Conservation (phyloP, 2,888 invertebrate genomes). For the Sarcophaga rosellei region DNA sequence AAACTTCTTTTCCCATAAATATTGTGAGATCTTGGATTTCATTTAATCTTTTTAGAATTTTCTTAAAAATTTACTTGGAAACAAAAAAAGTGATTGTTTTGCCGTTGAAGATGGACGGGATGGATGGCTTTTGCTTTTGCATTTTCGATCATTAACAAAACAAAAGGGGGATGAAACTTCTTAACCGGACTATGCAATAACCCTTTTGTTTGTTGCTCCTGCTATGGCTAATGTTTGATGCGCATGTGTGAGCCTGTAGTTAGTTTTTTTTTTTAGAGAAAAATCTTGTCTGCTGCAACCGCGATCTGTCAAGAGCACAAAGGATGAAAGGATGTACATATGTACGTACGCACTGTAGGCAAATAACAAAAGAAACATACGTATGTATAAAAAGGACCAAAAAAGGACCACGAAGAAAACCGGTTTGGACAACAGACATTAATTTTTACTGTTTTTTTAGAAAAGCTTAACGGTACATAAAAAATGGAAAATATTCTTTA, state of each 20-base stretch:
- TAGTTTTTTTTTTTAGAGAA: conserved; percentile 35
- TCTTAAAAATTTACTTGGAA: conserved; percentile 55
- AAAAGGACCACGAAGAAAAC: conserved; percentile 62
- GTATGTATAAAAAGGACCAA: neutral
- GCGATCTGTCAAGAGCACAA: conserved; percentile 57
- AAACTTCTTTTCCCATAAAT: conserved; percentile 58
- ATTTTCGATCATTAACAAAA: neutral
- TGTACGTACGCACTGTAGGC: conserved; percentile 42
- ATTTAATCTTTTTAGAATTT: conserved; percentile 36
- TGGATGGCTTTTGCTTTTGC: conserved; percentile 6
- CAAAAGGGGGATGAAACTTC: conserved; percentile 63
- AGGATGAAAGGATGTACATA: neutral
- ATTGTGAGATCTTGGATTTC: neutral
- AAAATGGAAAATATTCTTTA: conserved; percentile 20
- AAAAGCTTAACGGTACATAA: conserved; percentile 58
- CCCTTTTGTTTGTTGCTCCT: conserved; percentile 47
- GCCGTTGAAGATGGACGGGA: conserved; percentile 46
- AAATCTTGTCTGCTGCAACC: conserved; percentile 61
- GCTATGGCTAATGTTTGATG: neutral
- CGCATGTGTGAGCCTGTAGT: neutral
- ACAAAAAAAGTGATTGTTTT: neutral
- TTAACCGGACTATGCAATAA: conserved; percentile 65
- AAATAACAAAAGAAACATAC: conserved; percentile 20
- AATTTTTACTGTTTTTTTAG: conserved; percentile 33
- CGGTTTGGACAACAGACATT: conserved; percentile 68